These are phyloP conservation scores for Carabus problematicus DNA, from an alignment of 2,888 invertebrate species.

Conservation along the genomic window DNA sequence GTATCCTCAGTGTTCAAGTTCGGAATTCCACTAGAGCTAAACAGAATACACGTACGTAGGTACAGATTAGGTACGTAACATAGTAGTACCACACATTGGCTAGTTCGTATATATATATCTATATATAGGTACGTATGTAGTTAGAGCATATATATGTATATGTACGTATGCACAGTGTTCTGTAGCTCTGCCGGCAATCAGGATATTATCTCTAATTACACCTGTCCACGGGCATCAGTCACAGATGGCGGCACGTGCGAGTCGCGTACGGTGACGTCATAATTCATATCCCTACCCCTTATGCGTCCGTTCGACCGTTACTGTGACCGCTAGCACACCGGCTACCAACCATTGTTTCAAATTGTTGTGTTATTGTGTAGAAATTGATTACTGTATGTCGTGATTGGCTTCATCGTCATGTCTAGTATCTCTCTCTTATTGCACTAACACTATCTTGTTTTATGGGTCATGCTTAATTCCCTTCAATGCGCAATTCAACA, in stretches of 20 bases:
- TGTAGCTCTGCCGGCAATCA: constrained; percentile 25
- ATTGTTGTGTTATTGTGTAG: constrained; percentile 40
- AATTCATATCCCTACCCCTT: constrained; percentile 34
- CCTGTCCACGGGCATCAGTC: constrained; percentile 42
- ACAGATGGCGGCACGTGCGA: constrained; percentile 41
- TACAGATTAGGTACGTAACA: no score
- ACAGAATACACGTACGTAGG: no score
- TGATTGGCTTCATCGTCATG: constrained; percentile 25
- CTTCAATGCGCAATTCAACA: no score
- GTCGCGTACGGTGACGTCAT: constrained; percentile 36
- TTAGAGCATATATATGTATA: constrained; percentile 6
- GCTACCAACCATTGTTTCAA: constrained; percentile 32
- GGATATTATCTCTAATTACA: constrained; percentile 43
- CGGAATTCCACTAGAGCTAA: no score
- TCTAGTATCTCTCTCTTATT: constrained; percentile 5
- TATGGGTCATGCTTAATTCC: no score
- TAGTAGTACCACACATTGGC: no score
- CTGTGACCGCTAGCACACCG: background rate
- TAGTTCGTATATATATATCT: no score
- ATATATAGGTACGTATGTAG: no score
- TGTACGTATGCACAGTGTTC: background rate
- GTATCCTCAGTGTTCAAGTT: no score
- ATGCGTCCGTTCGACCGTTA: constrained; percentile 2
- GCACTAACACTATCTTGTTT: no score
- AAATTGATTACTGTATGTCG: constrained; percentile 39